These are phyloP conservation scores for Manis pentadactyla DNA, from an alignment of 2,797 vertebrate genomes.

Conservation along the genomic window DNA sequence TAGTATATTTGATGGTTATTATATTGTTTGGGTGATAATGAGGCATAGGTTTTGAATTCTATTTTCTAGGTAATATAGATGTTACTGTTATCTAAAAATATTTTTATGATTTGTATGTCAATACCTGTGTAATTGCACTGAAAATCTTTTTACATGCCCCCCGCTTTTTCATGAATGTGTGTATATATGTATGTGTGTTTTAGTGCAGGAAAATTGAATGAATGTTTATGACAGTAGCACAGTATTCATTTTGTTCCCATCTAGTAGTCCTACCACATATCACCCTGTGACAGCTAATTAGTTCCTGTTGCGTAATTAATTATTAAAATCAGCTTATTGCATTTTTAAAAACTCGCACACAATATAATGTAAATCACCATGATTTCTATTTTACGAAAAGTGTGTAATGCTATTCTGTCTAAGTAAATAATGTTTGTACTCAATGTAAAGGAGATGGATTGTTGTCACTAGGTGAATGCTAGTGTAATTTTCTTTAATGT, in stretches of 20 bases:
- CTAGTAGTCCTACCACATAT: conserved; percentile 67
- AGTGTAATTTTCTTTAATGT: conserved; percentile 52
- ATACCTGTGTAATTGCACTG: not conserved
- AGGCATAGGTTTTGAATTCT: not conserved
- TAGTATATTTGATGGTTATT: not conserved
- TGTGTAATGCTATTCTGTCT: conserved; percentile 50
- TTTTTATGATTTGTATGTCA: not conserved
- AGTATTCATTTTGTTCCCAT: conserved; percentile 72
- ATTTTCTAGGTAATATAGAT: conserved; percentile 23
- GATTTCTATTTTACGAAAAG: conserved; percentile 63
- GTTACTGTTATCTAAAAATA: not conserved
- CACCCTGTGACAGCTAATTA: conserved; percentile 78
- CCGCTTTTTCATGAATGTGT: not conserved
- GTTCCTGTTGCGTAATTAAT: conserved; percentile 80
- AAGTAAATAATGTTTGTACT: conserved; percentile 47
- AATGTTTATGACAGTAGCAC: conserved; percentile 74
- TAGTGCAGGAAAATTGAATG: conserved; percentile 60
- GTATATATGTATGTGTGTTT: conserved; percentile 11
- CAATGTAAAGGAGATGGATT: conserved; percentile 60
- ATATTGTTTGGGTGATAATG: not conserved
- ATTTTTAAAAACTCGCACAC: conserved; percentile 61
- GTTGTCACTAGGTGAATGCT: conserved; percentile 30
- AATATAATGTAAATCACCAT: conserved; percentile 62
- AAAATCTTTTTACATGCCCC: not conserved
- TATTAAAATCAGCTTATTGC: conserved; percentile 78